Conservation (phyloP, 2,113 vertebrate genomes). For the Alouatta palliata region DNA sequence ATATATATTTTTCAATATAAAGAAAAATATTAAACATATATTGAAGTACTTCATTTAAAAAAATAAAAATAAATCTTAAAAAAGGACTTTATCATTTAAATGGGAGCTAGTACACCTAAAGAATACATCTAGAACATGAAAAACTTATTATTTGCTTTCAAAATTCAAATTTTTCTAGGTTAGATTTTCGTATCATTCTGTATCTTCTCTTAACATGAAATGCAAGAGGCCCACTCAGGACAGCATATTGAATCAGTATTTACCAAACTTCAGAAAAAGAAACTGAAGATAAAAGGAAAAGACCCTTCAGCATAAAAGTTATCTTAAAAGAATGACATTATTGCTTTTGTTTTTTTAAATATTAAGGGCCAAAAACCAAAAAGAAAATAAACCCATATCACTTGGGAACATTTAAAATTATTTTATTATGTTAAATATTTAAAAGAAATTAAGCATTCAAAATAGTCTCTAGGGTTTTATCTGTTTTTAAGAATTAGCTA, state of each 20-base stretch:
- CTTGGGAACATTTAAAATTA: constrained; percentile 27
- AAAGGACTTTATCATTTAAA: background rate
- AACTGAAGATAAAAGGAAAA: constrained; percentile 13
- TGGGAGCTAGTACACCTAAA: background rate
- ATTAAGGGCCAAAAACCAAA: background rate
- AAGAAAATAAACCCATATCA: background rate
- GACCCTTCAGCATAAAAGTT: background rate
- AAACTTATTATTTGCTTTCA: constrained; percentile 28
- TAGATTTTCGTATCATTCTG: background rate
- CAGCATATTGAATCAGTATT: constrained; percentile 19
- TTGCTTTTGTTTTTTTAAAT: constrained; percentile 1
- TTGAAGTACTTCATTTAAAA: background rate
- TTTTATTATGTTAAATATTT: constrained; percentile 42
- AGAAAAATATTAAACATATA: constrained; percentile 28
- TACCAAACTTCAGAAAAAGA: constrained; percentile 49
- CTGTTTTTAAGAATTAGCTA: constrained; percentile 40
- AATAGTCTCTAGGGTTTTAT: background rate
- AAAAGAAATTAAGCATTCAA: constrained; percentile 48
- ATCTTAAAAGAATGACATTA: constrained; percentile 3
- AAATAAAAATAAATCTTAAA: no score
- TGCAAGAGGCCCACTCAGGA: background rate
- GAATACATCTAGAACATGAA: constrained; percentile 4
- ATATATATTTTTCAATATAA: background rate
- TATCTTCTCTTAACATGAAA: constrained; percentile 44
- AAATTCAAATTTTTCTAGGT: constrained; percentile 40